A percentile compares a stretch with the other conserved stretches of the same genome.
Evolutionary conservation across 2,113 vertebrate species (phyloP).

Genomic region (Heterocephalus glaber): DNA sequence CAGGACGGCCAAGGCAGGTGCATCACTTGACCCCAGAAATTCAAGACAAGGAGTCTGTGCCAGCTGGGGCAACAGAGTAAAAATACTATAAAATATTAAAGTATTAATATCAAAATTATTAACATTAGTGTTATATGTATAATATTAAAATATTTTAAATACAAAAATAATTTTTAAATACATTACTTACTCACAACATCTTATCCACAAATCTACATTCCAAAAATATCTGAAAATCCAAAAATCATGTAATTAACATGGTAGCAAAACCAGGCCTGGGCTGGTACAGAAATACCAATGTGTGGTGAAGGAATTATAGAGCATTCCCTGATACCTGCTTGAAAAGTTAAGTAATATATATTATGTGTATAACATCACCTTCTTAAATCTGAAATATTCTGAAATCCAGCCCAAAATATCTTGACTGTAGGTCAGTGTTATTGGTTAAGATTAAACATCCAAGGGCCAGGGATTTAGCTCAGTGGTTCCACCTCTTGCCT

Average conservation of each 20-base stretch:
- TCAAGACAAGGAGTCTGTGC: not conserved
- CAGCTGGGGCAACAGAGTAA: not conserved
- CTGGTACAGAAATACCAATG: not conserved
- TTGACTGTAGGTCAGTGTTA: not conserved
- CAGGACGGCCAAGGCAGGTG: not conserved
- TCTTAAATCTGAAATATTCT: constrained; percentile 36
- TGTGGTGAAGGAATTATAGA: not conserved
- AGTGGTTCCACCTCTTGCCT: too few species aligned
- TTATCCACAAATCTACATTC: constrained; percentile 35
- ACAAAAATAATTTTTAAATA: not conserved
- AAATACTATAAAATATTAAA: not conserved
- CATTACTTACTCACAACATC: not conserved
- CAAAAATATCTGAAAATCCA: constrained; percentile 34
- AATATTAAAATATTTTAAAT: not conserved
- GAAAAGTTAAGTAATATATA: not conserved
- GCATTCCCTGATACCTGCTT: not conserved
- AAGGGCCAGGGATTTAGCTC: too few species aligned
- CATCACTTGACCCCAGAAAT: not conserved
- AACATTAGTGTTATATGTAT: not conserved
- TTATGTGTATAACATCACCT: not conserved
- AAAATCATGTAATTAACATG: not conserved
- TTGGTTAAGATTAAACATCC: not conserved
- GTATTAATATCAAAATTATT: not conserved
- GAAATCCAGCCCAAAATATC: not conserved
- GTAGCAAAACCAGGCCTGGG: not conserved